phyloP scores from a whole-genome alignment of 2,113 vertebrate genomes.

The Prietella phreatophila region DNA sequence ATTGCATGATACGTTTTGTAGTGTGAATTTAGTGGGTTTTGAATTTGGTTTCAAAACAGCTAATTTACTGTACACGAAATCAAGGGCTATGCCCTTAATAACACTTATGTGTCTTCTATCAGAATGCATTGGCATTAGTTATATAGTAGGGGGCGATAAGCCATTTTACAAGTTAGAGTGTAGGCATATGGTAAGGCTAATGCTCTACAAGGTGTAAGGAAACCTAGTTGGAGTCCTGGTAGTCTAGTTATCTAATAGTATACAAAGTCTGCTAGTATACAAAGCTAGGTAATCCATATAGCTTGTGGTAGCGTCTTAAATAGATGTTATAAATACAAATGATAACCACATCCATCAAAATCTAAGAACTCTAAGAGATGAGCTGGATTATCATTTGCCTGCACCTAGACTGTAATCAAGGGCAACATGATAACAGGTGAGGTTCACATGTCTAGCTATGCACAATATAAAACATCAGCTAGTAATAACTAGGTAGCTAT shows the following conservation, averaged over 20 bases:
- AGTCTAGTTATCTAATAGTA: background rate
- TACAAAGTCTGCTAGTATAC: background rate
- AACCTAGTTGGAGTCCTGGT: background rate
- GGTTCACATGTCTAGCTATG: no score
- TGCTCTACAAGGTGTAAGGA: background rate
- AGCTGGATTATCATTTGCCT: no score
- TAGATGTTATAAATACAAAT: background rate
- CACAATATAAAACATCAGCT: no score
- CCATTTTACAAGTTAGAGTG: background rate
- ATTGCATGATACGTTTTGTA: background rate
- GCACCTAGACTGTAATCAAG: no score
- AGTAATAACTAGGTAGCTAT: no score
- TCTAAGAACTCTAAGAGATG: no score
- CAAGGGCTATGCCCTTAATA: background rate
- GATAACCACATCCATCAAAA: background rate
- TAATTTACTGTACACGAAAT: background rate
- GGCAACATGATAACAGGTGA: no score
- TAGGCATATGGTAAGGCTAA: background rate
- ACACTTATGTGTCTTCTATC: background rate
- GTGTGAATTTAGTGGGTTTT: background rate
- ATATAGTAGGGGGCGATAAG: background rate
- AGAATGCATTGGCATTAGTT: background rate
- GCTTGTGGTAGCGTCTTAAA: background rate
- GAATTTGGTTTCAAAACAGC: background rate
- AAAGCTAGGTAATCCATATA: background rate